Percentiles rank a stretch among this genome's conserved stretches.
Conservation (phyloP, 2,797 vertebrate species). For the Cirrhinus mrigala region DNA sequence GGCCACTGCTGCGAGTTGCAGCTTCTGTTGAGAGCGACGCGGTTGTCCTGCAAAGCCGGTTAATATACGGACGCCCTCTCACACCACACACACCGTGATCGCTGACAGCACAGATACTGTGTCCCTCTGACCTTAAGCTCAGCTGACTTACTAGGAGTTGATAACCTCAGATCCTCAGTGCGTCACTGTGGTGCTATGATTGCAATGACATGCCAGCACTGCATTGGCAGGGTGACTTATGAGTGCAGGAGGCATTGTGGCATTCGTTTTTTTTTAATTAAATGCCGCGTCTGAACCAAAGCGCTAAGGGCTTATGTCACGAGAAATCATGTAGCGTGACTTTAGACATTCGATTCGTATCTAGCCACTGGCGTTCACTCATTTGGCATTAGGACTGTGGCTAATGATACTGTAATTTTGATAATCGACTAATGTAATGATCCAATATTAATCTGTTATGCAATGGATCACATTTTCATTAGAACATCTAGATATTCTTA, state of each 20-base stretch:
- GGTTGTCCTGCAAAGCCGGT: slow-evolving; percentile 38
- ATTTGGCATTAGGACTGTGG: neutral
- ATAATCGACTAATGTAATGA: slow-evolving; percentile 6
- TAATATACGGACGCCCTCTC: slow-evolving; percentile 40
- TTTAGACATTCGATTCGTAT: slow-evolving; percentile 18
- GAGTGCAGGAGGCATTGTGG: slow-evolving; percentile 23
- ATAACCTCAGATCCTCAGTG: slow-evolving; percentile 24
- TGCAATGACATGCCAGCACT: slow-evolving; percentile 21
- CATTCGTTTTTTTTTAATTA: slow-evolving; percentile 37
- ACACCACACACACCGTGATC: slow-evolving; percentile 30
- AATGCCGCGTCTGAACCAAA: slow-evolving; percentile 19
- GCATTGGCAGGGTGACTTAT: slow-evolving; percentile 35
- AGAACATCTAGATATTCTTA: neutral
- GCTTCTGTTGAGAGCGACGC: slow-evolving; percentile 53
- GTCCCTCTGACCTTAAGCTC: slow-evolving; percentile 43
- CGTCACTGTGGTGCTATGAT: slow-evolving; percentile 20
- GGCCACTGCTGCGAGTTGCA: slow-evolving; percentile 44
- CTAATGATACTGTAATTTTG: neutral
- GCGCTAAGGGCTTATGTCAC: slow-evolving; percentile 8
- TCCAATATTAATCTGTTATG: neutral
- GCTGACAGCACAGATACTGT: slow-evolving; percentile 14
- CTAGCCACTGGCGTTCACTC: neutral
- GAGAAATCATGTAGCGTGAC: slow-evolving; percentile 3
- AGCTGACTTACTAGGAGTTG: slow-evolving; percentile 11
- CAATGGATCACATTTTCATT: neutral